Base-by-base conservation (phyloP, 1,140 invertebrate species). In the Alviniconcha marisindica region DNA sequence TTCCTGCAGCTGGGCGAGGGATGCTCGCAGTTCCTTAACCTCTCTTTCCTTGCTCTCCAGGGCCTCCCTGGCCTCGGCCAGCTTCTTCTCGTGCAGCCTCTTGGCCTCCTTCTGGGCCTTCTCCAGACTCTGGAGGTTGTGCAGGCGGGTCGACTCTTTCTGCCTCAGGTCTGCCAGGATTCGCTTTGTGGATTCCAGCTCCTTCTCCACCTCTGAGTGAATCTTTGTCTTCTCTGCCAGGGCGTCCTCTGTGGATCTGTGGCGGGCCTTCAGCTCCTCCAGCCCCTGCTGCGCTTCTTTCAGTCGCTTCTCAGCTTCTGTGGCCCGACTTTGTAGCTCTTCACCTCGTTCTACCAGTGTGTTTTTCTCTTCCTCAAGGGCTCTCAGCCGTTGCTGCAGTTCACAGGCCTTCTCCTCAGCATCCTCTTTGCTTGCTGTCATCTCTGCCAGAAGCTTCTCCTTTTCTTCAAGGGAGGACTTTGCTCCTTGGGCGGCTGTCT, bases 51-150 rank as follows among this genome's bases (percentile, higher is more conserved):
- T 80, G 7, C 38, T 78, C 31, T 80, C 42, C 1, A 82, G 66
- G 4, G 42, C 77, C n/a, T 44, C 54, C 48, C 77, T 54, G 42
- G 54, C 15, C 24, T 83, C 81, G 33, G 51, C 18, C 48, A 83
- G 15, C 51, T 83, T 60, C 73, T 76, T 82, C 21, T 86, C 79
- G 48, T 77, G 80, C 24, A 42, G 42, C 5, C 80, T 33, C 76
- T 48, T 69, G 48, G 44, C 63, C 38, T 83, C 40, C 42, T 78
- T 81, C 48, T 81, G 63, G 74, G 36, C 69, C 31, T 83, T 77
- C 51, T 79, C 54, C 36, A 79, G 54, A 28, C n/a, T 85, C 63
- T 69, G 74, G 44, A 69, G 21, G 28, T 63, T 66, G 18, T 71
- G 33, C 28, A 69, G 51, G 24, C 48, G 56, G 3, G 60, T 31